Conservation (phyloP, 2,888 invertebrate genomes). For the Caenorhabditis sp. region DNA sequence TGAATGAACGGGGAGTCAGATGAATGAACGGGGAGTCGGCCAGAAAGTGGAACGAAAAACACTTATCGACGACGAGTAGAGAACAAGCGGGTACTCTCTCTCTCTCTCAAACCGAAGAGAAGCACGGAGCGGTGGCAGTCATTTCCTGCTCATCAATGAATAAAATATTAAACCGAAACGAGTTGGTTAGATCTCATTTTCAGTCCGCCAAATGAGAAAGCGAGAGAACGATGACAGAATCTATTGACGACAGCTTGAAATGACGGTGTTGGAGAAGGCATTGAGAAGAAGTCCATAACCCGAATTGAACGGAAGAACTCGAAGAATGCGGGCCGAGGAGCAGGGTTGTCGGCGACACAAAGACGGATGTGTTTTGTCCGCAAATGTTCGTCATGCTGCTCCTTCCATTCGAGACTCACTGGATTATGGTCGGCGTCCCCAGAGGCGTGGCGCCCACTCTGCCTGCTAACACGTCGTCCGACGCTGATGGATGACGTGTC, state of each 20-base stretch:
- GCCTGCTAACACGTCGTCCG: conserved; percentile 50
- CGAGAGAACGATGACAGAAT: conserved; percentile 6
- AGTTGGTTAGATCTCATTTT: not conserved
- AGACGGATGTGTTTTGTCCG: conserved; percentile 54
- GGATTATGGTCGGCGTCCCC: conserved; percentile 45
- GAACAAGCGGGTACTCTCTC: not conserved
- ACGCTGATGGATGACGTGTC: conserved; percentile 51
- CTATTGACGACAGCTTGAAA: no score
- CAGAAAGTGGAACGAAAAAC: conserved; percentile 15
- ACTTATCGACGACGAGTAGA: conserved; percentile 8
- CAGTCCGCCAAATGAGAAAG: not conserved
- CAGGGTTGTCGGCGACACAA: conserved; percentile 46
- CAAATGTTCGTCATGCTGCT: conserved; percentile 42
- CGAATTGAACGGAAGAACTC: conserved; percentile 2
- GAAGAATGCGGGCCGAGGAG: not conserved
- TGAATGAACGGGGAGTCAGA: no score
- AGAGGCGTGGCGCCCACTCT: conserved; percentile 35
- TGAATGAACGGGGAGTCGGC: not conserved
- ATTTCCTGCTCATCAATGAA: conserved; percentile 28
- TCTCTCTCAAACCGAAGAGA: not conserved
- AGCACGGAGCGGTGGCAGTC: not conserved
- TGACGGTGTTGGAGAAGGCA: no score
- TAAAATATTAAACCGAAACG: conserved; percentile 21
- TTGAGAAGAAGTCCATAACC: no score
- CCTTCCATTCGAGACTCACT: conserved; percentile 27